These are phyloP conservation scores for Eutrigla gurnardus DNA, from an alignment of 2,797 vertebrate species.

Conservation along the genomic window DNA sequence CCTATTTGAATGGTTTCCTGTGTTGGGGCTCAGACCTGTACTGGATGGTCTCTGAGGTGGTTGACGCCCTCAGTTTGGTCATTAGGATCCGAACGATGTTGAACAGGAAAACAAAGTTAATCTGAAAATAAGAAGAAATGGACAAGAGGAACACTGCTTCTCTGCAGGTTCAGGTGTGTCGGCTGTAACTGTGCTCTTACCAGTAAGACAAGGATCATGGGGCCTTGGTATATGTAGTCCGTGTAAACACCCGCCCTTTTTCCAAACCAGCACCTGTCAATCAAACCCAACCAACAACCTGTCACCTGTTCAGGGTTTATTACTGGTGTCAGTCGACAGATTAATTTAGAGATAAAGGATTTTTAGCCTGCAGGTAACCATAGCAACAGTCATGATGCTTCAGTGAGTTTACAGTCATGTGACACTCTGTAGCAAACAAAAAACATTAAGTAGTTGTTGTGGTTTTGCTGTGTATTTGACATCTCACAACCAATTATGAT, in stretches of 20 bases:
- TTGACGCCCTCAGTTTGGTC: constrained; percentile 94
- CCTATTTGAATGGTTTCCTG: no score
- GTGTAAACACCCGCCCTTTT: constrained; percentile 92
- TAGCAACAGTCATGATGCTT: no score
- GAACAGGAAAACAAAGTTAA: constrained; percentile 95
- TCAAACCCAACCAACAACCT: constrained; percentile 18
- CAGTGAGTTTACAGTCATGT: no score
- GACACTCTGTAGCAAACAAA: no score
- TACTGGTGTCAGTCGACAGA: no score
- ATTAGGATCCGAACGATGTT: constrained; percentile 95
- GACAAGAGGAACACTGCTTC: no score
- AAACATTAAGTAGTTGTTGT: no score
- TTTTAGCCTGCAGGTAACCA: no score
- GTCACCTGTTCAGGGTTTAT: background rate
- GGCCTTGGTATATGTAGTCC: constrained; percentile 96
- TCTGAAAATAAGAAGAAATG: constrained; percentile 76
- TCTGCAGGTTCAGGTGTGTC: no score
- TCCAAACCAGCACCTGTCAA: constrained; percentile 94
- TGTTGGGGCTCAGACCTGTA: constrained; percentile 84
- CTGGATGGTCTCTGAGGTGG: constrained; percentile 94
- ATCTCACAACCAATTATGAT: background rate
- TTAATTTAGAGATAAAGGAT: no score
- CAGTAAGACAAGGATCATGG: constrained; percentile 95
- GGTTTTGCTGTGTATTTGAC: no score
- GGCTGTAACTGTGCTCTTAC: constrained; percentile 76